phyloP scores from a whole-genome alignment of 2,888 invertebrate genomes.

The Apamea anceps region DNA sequence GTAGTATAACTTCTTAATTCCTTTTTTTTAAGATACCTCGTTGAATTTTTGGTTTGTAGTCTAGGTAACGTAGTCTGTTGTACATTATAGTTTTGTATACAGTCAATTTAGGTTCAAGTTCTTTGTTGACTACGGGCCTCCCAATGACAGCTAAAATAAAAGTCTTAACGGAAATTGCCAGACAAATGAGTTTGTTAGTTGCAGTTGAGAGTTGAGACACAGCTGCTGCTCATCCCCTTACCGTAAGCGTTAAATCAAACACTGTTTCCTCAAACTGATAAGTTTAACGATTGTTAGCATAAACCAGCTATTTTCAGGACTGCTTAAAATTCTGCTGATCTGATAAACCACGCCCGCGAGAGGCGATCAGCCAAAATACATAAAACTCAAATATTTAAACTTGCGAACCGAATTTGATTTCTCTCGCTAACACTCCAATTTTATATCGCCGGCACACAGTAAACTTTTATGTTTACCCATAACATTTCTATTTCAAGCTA shows the following conservation, averaged over 20 bases:
- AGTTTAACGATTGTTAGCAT: slow-evolving; percentile 16
- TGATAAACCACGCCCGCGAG: slow-evolving; percentile 31
- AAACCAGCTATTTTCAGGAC: slow-evolving; percentile 6
- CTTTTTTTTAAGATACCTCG: background rate
- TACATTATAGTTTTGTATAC: background rate
- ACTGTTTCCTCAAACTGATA: slow-evolving; percentile 9
- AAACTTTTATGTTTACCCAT: slow-evolving; percentile 61
- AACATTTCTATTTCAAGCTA: slow-evolving; percentile 63
- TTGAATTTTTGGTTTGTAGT: no score
- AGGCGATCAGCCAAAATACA: slow-evolving; percentile 44
- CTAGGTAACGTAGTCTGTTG: background rate
- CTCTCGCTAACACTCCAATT: slow-evolving; percentile 58
- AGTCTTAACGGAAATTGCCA: background rate
- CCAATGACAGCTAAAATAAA: background rate
- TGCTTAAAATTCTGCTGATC: slow-evolving; percentile 49
- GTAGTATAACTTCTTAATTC: slow-evolving; percentile 6
- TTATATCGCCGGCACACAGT: slow-evolving; percentile 55
- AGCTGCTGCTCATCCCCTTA: background rate
- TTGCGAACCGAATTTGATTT: slow-evolving; percentile 58
- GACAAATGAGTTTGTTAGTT: background rate
- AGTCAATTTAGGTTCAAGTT: background rate
- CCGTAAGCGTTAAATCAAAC: background rate
- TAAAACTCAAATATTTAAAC: slow-evolving; percentile 62
- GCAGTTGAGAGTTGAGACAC: no score
- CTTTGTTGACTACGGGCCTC: background rate